These are phyloP conservation scores for Podocnemis expansa DNA, from an alignment of 2,113 vertebrate species.

Conservation along the genomic window DNA sequence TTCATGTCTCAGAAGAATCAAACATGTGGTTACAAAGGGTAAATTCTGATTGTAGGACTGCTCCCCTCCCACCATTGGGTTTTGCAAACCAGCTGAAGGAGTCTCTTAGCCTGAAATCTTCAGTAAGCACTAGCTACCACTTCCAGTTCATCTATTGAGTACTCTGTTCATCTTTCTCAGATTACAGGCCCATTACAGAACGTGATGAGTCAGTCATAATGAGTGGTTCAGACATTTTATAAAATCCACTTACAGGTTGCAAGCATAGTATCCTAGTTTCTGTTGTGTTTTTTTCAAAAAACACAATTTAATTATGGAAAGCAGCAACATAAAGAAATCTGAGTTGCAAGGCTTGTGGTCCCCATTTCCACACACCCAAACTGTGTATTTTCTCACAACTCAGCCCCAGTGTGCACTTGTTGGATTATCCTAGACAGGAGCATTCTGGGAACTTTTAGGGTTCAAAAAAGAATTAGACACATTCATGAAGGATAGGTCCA, in stretches of 20 bases:
- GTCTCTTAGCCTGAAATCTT: background rate
- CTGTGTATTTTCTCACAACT: background rate
- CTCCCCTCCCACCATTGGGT: background rate
- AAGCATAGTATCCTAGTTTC: background rate
- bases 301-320: too few species aligned
- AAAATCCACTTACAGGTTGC: background rate
- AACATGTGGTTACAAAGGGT: rapidly evolving
- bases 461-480: too few species aligned
- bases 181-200: background rate
- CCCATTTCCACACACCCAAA: background rate
- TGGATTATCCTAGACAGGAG: too few species aligned
- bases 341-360: background rate
- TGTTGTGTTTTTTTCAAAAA: too few species aligned
- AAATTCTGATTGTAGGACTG: rapidly evolving
- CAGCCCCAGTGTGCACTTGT: rapidly evolving
- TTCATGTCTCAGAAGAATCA: background rate
- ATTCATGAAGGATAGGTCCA: too few species aligned
- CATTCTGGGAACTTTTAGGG: background rate
- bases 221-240: background rate
- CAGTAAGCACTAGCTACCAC: background rate
- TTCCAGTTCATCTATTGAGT: background rate
- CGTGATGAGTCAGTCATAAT: background rate
- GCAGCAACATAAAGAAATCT: background rate
- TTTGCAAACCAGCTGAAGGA: background rate
- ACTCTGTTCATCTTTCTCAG: background rate